Base-by-base conservation (phyloP, 1,140 invertebrate species). In the Dreissena rostriformis region DNA sequence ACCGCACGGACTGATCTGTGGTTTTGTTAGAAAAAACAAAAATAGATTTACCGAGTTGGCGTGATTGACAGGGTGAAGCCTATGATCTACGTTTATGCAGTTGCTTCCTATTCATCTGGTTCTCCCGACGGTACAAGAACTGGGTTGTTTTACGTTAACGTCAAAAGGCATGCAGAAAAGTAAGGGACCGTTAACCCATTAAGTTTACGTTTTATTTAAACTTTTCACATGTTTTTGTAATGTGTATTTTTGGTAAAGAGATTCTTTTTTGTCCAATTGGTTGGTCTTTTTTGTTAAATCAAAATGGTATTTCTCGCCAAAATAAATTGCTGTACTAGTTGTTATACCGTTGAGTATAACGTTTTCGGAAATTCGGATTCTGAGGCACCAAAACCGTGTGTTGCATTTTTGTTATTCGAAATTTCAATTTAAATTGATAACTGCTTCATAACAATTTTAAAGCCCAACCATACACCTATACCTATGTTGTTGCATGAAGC, bases 401-500 rank as follows among this genome's bases (percentile, higher is more conserved):
- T 5, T n/a, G 24, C 2, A 24, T n/a, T 4, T n/a, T 63, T n/a
- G 19, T 63, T 63, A 11, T 63, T 63, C 11, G 19, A n/a, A 63
- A 63, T n/a, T n/a, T n/a, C n/a, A n/a, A n/a, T n/a, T n/a, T n/a
- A 19, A 63, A 63, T n/a, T 2, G 2, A n/a, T 5, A 63, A 63
- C 24, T 5, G 7, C 5, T 70, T 6, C 17, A 1, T n/a, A 39
- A 39, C 29, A 8, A 51, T 80, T 85, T 2, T 84, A 24, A n/a
- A 90, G 90, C 14, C 88, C 91, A 10, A 93, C 87, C 28, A n/a
- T 93, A 93, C 77, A 90, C 89, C 55, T n/a, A 91, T 94, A 84
- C 79, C 93, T 7, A 39, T 94, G 14, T 55, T 91, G 6, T 74
- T 94, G 12, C 94, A 94, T 66, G 93, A 94, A 84, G 89, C 92